A percentile compares a stretch with the other conserved stretches of the same genome.
phyloP scores from a whole-genome alignment of 2,888 invertebrate species.

The Julus scanicus region DNA sequence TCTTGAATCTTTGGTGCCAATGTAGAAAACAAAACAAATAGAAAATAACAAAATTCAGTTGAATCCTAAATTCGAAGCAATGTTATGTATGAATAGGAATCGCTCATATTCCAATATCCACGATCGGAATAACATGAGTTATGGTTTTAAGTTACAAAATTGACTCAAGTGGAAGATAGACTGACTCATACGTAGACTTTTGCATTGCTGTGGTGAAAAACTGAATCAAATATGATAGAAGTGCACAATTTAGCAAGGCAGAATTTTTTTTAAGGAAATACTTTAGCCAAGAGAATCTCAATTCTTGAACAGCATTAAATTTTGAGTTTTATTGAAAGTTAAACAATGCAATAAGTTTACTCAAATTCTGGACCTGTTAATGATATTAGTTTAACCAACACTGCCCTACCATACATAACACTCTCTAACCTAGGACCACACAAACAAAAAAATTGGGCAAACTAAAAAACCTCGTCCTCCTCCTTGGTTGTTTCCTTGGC shows the following conservation, averaged over 20 bases:
- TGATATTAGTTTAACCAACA: neutral
- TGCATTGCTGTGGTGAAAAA: too few species aligned
- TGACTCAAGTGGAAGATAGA: too few species aligned
- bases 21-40: neutral
- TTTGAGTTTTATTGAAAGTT: too few species aligned
- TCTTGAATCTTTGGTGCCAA: conserved; percentile 17
- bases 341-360: neutral
- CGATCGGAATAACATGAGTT: neutral
- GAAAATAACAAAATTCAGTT: neutral
- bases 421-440: neutral
- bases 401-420: neutral
- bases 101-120: neutral
- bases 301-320: too few species aligned
- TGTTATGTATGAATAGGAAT: neutral
- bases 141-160: neutral
- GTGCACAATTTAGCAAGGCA: too few species aligned
- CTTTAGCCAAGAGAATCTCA: too few species aligned
- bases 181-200: too few species aligned
- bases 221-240: too few species aligned
- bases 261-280: too few species aligned
- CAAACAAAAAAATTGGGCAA: neutral
- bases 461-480: conserved; percentile 21
- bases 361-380: neutral
- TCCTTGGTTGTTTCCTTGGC: conserved; percentile 37
- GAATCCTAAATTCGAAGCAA: neutral